Base-by-base conservation (phyloP, 2,888 invertebrate genomes). In the Drosophila paramelanica region DNA sequence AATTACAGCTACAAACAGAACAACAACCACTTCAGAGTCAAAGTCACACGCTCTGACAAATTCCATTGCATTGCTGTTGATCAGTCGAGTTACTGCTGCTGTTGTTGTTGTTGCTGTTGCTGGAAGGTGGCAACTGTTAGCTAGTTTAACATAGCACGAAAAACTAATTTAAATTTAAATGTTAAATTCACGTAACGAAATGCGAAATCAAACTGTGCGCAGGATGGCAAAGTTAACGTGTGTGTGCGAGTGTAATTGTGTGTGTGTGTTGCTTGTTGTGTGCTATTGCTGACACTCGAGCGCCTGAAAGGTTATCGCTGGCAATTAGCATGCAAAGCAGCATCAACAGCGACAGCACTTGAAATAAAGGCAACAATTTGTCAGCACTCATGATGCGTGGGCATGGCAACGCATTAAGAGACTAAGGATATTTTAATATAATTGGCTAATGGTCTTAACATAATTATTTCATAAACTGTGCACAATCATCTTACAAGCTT, bases 111-210 rank as follows among this genome's bases (percentile, higher is more conserved):
- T 6, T 61, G 55, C 7, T 38, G 62, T 13, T 42, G 41, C 13
- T 57, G 42, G 42, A 78, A 77, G 78, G 77, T 77, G 77, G 74
- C 78, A 74, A 77, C 77, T 49, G 65, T 65, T 65, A 55, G 74
- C 61, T 51, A 57, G 57, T 61, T 70, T 51, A 69, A 66, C 68
- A 79, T 75, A 62, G 90, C 89, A 90, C 89, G 89, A 89, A 90
- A 90, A 90, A 89, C 90, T 88, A 89, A 90, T 90, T 90, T 90
- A 81, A 89, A 89, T 89, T 88, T 89, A 90, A 90, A 89, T 85
- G 84, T 83, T 78, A 77, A 79, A 77, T 79, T 83, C 89, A 89
- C 89, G 88, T 65, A 87, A 73, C 69, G 51, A 67, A 74, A 74
- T 65, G 61, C 77, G 74, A 77, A 77, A 51, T 77, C 77, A 67